Conservation (phyloP, 2,888 invertebrate species). For the Ophion ellenae region DNA sequence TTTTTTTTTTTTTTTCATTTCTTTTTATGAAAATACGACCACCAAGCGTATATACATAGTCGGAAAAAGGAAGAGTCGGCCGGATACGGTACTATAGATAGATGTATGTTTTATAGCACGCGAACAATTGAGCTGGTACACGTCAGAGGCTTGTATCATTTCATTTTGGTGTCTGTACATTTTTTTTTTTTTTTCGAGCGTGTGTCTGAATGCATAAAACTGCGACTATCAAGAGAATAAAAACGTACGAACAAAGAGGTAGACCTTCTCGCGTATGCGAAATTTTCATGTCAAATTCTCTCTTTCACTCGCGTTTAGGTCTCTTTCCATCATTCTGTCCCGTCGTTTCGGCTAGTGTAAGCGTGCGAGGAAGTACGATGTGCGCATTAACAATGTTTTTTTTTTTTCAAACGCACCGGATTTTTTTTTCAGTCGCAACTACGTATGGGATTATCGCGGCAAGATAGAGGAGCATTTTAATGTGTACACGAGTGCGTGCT, state of each 20-base stretch:
- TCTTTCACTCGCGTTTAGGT: not conserved
- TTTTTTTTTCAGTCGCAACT: slow-evolving; percentile 31
- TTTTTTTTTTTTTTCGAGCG: not conserved
- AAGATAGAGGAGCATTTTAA: not conserved
- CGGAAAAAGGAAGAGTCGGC: slow-evolving; percentile 46
- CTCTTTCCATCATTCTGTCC: not conserved
- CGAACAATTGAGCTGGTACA: slow-evolving; percentile 40
- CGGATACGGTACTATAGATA: slow-evolving; percentile 62
- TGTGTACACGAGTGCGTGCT: not conserved
- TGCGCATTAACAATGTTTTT: not conserved
- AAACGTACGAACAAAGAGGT: not conserved
- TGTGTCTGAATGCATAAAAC: not conserved
- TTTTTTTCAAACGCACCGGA: not conserved
- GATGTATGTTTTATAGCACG: slow-evolving; percentile 56
- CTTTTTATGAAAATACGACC: slow-evolving; percentile 3
- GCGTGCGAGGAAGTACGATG: not conserved
- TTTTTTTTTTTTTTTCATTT: too few relatives aligned
- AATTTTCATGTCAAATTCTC: not conserved
- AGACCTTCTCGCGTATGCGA: not conserved
- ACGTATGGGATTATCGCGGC: slow-evolving; percentile 21
- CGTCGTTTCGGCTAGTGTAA: not conserved
- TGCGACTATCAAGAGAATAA: not conserved
- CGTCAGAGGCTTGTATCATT: not conserved
- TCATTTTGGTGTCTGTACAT: not conserved
- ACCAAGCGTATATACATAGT: slow-evolving; percentile 27